Conservation (phyloP, 2,113 vertebrate genomes). For the Tenrec ecaudatus region DNA sequence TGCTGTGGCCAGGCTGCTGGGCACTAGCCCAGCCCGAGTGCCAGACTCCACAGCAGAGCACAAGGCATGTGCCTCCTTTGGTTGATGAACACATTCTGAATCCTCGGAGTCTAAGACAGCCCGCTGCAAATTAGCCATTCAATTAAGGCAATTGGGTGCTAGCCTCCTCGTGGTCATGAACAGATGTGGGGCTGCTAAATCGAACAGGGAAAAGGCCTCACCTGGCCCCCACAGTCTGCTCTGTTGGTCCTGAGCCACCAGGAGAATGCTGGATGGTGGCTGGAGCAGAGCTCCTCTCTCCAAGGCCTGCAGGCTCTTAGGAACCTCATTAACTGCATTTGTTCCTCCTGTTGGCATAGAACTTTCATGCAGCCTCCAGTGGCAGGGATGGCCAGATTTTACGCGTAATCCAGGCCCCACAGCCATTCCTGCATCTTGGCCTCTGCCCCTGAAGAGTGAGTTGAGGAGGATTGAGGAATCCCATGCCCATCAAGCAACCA, state of each 20-base stretch:
- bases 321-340: accelerated
- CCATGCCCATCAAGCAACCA: accelerated
- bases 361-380: neutral
- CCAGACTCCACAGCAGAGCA: neutral
- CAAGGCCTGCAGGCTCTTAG: neutral
- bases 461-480: neutral
- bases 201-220: neutral
- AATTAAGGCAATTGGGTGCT: neutral
- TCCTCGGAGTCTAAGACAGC: neutral
- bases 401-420: neutral
- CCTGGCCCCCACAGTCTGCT: too few relatives aligned
- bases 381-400: neutral
- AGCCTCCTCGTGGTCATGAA: neutral
- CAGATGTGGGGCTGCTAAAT: neutral
- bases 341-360: too few relatives aligned
- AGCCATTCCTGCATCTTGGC: neutral
- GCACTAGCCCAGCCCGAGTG: neutral
- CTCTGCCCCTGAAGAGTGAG: neutral
- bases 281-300: neutral
- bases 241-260: neutral
- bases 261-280: neutral
- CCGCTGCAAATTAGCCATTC: neutral
- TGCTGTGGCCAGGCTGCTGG: neutral
- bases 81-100: neutral
- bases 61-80: accelerated